phyloP scores from a whole-genome alignment of 2,113 vertebrate species.

The Pituophis catenifer region DNA sequence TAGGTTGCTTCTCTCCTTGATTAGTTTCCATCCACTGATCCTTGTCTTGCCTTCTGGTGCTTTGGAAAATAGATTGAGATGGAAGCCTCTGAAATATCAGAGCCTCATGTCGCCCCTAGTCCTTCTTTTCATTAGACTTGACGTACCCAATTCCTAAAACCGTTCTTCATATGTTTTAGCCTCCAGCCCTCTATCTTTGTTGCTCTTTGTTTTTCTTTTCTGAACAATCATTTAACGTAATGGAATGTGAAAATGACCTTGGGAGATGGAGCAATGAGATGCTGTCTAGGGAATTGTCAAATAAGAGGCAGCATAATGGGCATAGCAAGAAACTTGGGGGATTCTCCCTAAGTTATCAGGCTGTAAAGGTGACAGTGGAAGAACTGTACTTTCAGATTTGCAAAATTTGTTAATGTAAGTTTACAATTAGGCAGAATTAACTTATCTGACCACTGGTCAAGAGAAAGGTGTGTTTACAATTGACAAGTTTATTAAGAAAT shows the following conservation, averaged over 20 bases:
- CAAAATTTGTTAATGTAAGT: background rate
- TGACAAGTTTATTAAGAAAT: background rate
- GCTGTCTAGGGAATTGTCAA: background rate
- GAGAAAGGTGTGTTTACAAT: background rate
- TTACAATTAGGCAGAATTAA: background rate
- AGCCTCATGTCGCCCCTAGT: background rate
- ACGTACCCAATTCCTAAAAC: too few relatives aligned
- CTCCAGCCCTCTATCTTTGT: background rate
- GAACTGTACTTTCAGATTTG: background rate
- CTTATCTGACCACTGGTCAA: background rate
- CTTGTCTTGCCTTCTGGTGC: background rate
- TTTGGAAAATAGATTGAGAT: background rate
- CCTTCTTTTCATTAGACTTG: background rate
- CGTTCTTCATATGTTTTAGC: too few relatives aligned
- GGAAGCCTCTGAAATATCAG: background rate
- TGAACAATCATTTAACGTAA: background rate
- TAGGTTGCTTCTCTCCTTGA: background rate
- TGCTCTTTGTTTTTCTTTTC: background rate
- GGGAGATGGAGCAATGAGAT: background rate
- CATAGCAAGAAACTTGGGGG: background rate
- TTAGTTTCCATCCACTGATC: background rate
- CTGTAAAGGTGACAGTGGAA: background rate
- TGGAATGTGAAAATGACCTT: background rate
- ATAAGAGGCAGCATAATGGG: background rate
- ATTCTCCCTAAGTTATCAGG: background rate